Evolutionary conservation across 2,797 vertebrate genomes (phyloP).

Genomic region (Gobio occitaniae): DNA sequence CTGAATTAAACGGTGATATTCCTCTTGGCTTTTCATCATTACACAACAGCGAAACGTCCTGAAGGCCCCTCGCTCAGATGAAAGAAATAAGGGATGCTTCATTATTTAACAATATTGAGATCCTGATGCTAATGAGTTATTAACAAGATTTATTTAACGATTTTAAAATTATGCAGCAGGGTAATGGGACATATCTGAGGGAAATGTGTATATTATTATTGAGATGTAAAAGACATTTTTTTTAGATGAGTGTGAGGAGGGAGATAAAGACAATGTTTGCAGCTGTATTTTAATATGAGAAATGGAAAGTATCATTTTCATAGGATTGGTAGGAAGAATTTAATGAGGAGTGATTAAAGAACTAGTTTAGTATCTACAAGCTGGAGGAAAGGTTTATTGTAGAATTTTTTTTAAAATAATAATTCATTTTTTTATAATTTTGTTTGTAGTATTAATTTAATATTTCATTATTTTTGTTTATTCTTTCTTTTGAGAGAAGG

Average conservation of each 20-base stretch:
- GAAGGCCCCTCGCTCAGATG: slow-evolving; percentile 69
- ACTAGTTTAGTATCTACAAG: slow-evolving; percentile 5
- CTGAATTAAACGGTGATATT: slow-evolving; percentile 55
- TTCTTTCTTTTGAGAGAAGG: slow-evolving; percentile 69
- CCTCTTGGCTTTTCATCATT: slow-evolving; percentile 73
- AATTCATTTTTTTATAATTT: slow-evolving; percentile 53
- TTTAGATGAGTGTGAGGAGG: background rate
- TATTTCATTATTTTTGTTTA: slow-evolving; percentile 61
- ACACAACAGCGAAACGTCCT: slow-evolving; percentile 71
- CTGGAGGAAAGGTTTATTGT: background rate
- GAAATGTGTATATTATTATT: slow-evolving; percentile 40
- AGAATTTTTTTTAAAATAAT: slow-evolving; percentile 40
- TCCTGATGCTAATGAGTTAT: slow-evolving; percentile 65
- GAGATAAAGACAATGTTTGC: slow-evolving; percentile 28
- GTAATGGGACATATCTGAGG: slow-evolving; percentile 42
- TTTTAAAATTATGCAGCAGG: slow-evolving; percentile 41
- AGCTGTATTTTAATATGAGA: slow-evolving; percentile 12
- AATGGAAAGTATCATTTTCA: background rate
- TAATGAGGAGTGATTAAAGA: slow-evolving; percentile 3
- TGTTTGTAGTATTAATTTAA: slow-evolving; percentile 43
- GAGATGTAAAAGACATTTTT: background rate
- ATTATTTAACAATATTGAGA: slow-evolving; percentile 75
- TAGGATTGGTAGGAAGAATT: background rate
- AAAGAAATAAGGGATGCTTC: slow-evolving; percentile 73
- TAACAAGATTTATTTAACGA: slow-evolving; percentile 51